Evolutionary conservation across 2,888 invertebrate species (phyloP).

Genomic region (Drosophila parthenogenetica): DNA sequence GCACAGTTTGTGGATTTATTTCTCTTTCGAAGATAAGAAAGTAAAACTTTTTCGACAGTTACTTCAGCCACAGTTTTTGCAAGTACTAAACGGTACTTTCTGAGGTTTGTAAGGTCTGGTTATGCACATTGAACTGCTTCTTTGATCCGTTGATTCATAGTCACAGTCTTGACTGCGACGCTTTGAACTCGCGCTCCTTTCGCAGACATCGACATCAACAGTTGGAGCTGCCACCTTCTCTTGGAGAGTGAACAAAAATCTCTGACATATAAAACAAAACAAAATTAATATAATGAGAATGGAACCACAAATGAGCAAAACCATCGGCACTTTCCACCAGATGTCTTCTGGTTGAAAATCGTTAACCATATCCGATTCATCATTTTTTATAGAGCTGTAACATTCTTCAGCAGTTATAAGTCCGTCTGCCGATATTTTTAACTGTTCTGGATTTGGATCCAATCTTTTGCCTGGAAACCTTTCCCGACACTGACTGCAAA

Average conservation of each 20-base stretch:
- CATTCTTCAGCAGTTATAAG: slow-evolving; percentile 60
- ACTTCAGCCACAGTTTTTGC: too few species aligned
- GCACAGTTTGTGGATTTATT: not conserved
- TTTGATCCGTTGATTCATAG: not conserved
- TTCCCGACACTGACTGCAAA: slow-evolving; percentile 41
- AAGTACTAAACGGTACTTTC: not conserved
- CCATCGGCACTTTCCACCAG: slow-evolving; percentile 60
- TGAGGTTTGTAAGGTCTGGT: not conserved
- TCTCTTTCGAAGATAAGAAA: not conserved
- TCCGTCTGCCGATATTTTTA: not conserved
- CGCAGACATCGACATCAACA: slow-evolving; percentile 14
- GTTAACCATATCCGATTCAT: not conserved
- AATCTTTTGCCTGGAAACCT: slow-evolving; percentile 19
- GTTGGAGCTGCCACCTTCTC: not conserved
- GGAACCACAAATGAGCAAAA: slow-evolving; percentile 43
- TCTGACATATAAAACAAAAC: slow-evolving; percentile 26
- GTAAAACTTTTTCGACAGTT: too few species aligned
- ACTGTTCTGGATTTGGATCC: too few species aligned
- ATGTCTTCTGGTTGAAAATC: slow-evolving; percentile 24
- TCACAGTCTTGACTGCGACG: not conserved
- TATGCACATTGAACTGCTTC: not conserved
- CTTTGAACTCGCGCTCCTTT: not conserved
- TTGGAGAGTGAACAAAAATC: slow-evolving; percentile 8
- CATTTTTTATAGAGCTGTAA: slow-evolving; percentile 50
- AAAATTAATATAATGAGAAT: slow-evolving; percentile 31